A percentile compares a stretch with the other conserved stretches of the same genome.
phyloP scores from a whole-genome alignment of 2,113 vertebrate genomes.

The Eulemur rufifrons region DNA sequence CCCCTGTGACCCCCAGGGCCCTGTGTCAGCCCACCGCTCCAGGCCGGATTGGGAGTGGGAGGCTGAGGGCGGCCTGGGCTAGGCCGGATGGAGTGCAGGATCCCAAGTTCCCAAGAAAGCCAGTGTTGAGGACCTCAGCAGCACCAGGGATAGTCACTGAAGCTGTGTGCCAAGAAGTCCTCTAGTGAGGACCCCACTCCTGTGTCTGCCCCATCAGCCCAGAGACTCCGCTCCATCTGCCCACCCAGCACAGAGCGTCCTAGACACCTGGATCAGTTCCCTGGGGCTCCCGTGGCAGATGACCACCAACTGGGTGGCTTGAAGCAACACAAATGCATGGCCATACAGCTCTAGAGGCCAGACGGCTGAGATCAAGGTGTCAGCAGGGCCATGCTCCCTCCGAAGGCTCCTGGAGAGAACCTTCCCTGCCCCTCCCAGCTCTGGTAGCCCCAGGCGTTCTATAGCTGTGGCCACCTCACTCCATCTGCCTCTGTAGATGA shows the following conservation, averaged over 20 bases:
- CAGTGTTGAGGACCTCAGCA: background rate
- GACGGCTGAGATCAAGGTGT: background rate
- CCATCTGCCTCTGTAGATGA: background rate
- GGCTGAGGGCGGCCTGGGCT: background rate
- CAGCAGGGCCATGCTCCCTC: background rate
- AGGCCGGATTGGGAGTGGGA: too few species aligned
- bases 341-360: background rate
- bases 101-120: background rate
- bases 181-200: background rate
- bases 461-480: background rate
- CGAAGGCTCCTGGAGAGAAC: background rate
- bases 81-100: background rate
- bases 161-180: too few species aligned
- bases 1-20: background rate
- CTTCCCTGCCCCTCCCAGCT: background rate
- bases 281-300: accelerated
- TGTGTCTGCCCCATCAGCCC: background rate
- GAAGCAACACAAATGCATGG: too few species aligned
- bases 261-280: background rate
- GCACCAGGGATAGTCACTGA: background rate
- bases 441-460: background rate
- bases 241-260: background rate
- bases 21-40: background rate
- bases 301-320: background rate
- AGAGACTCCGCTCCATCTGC: background rate